Conservation (phyloP, 2,888 invertebrate species). For the Acleris literana region DNA sequence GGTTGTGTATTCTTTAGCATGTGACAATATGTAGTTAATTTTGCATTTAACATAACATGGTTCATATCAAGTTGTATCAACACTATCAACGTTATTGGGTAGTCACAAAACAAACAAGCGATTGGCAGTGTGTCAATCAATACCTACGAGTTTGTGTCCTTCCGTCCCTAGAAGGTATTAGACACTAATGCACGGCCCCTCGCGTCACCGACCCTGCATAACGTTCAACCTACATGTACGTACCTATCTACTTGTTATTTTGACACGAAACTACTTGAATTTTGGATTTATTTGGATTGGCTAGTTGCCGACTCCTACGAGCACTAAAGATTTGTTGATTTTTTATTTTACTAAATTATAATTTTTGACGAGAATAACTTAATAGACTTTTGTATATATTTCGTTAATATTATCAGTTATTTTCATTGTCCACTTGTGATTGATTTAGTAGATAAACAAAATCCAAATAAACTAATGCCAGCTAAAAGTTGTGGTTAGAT, state of each 20-base stretch:
- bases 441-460: slow-evolving; percentile 67
- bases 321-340: slow-evolving; percentile 29
- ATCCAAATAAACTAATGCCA: slow-evolving; percentile 82
- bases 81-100: slow-evolving; percentile 8
- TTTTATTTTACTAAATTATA: slow-evolving; percentile 31
- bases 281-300: slow-evolving; percentile 10
- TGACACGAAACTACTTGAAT: background rate
- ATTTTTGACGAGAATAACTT: slow-evolving; percentile 37
- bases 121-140: slow-evolving; percentile 48
- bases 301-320: background rate
- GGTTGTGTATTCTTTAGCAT: slow-evolving; percentile 67
- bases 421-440: slow-evolving; percentile 72
- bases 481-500: slow-evolving; percentile 80
- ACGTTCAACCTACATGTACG: slow-evolving; percentile 8
- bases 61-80: slow-evolving; percentile 3
- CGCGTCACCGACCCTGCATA: slow-evolving; percentile 22
- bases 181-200: slow-evolving; percentile 25
- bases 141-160: slow-evolving; percentile 57
- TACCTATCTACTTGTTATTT: slow-evolving; percentile 16
- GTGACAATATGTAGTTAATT: slow-evolving; percentile 55
- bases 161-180: slow-evolving; percentile 71
- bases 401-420: slow-evolving; percentile 49
- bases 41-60: slow-evolving; percentile 62
- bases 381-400: slow-evolving; percentile 66
- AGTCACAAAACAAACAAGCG: slow-evolving; percentile 36